Conservation (phyloP, 2,113 vertebrate species). For the Axis porcinus region DNA sequence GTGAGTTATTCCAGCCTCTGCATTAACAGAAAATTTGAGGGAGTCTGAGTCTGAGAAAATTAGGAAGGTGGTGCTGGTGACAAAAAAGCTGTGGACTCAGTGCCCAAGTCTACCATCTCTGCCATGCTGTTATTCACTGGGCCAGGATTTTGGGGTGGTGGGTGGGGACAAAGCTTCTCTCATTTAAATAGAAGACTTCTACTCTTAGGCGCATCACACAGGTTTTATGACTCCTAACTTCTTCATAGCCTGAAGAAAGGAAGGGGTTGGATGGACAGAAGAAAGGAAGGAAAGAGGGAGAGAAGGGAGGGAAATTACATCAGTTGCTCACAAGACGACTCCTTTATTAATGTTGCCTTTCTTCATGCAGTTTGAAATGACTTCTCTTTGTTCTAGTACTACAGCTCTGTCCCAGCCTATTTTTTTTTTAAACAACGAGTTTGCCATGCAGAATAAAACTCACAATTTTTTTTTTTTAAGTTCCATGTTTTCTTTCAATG, state of each 20-base stretch:
- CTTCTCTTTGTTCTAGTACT: not conserved
- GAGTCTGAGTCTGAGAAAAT: not conserved
- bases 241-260: accelerated
- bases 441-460: not conserved
- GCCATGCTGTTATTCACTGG: accelerated
- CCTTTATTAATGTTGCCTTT: not conserved
- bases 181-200: accelerated
- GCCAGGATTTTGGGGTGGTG: not conserved
- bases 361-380: not conserved
- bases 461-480: not conserved
- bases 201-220: accelerated
- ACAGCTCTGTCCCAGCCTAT: not conserved
- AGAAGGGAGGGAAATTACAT: not conserved
- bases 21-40: not conserved
- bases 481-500: no score
- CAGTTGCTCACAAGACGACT: accelerated
- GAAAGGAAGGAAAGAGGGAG: no score
- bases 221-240: not conserved
- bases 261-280: not conserved
- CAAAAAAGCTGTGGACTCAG: accelerated
- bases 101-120: accelerated
- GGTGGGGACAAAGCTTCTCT: not conserved
- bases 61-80: not conserved
- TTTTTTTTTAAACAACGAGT: not conserved
- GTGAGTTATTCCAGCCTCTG: not conserved